Evolutionary conservation across 2,113 vertebrate species (phyloP).

Genomic region (Phoenicopterus ruber): DNA sequence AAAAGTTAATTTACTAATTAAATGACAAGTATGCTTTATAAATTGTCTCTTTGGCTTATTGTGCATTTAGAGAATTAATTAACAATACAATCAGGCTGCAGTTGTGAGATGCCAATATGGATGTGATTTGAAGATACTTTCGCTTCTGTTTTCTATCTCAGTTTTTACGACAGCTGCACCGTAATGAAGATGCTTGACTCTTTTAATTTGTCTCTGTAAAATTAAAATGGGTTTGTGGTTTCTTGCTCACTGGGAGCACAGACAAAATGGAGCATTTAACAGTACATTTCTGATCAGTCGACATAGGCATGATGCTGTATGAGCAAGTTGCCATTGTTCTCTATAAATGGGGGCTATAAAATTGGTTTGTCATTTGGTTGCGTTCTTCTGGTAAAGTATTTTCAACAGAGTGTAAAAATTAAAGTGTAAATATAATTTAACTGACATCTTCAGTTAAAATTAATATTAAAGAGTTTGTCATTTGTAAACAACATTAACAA

Average conservation of each 20-base stretch:
- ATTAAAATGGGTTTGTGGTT: conserved; percentile 60
- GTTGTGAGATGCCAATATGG: conserved; percentile 67
- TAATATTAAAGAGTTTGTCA: background rate
- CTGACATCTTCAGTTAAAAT: background rate
- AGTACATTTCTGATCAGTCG: background rate
- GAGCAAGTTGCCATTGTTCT: conserved; percentile 30
- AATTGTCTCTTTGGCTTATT: conserved; percentile 71
- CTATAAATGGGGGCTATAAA: background rate
- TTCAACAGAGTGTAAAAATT: background rate
- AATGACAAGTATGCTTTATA: conserved; percentile 67
- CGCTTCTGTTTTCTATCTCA: conserved; percentile 58
- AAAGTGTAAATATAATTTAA: background rate
- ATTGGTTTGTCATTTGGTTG: background rate
- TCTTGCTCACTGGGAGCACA: conserved; percentile 14
- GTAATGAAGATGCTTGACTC: conserved; percentile 57
- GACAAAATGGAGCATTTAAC: conserved; percentile 37
- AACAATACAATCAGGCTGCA: conserved; percentile 68
- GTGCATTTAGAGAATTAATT: conserved; percentile 76
- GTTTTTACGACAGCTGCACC: conserved; percentile 31
- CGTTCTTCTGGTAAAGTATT: conserved; percentile 22
- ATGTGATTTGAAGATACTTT: conserved; percentile 63
- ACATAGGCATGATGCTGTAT: conserved; percentile 6
- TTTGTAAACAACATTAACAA: background rate
- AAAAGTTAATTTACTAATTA: conserved; percentile 77
- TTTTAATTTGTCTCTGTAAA: conserved; percentile 63